Base-by-base conservation (phyloP, 2,113 vertebrate genomes). In the Odontesthes bonariensis region DNA sequence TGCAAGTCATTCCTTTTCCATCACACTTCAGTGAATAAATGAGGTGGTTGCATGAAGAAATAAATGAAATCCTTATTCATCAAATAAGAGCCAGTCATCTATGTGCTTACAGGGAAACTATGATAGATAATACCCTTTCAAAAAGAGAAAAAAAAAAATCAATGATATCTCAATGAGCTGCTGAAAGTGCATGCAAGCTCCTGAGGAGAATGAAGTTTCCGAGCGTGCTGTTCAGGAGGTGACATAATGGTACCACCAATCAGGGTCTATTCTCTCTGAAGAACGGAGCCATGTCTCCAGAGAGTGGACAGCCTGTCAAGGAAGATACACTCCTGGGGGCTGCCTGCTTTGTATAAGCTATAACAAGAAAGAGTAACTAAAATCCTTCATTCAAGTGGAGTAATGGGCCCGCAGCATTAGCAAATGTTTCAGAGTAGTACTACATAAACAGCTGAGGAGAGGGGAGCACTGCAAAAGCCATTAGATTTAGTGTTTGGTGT, bases 371-470 rank as follows among this genome's bases (percentile, higher is more conserved):
- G 70, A 77, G 52, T 74, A 71, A 53, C 61, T 68, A 62, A 51
- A 53, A 14, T 64, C 80, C 81, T 90, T 88, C 86, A 69, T 87
- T 38, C 76, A 88, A 31, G 20, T 0, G 38, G 78, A 90, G 82
- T 72, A 79, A 91, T 47, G 67, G 57, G 17, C 0, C 2, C 13
- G 4, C 31, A 61, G 69, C 77, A 84, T 86, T 81, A 77, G 73
- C 66, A 78, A 77, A 82, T 63, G 82, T 75, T 62, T 32, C 23
- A 8, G 35, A 55, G 27, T 23, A 16, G 32, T 1, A 46, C 46
- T 44, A 72, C 91, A 83, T 69, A 53, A 84, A 73, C 60, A 54
- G 56, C 38, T 19, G 46, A 59, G 53, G 63, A 57, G 8, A 57
- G 17, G 17, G 14, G 58, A 65, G 67, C 11, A 9, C 46, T 1